A percentile compares a stretch with the other conserved stretches of the same genome.
These are phyloP conservation scores for Monopterus albus DNA, from an alignment of 2,113 vertebrate genomes.

Conservation along the genomic window DNA sequence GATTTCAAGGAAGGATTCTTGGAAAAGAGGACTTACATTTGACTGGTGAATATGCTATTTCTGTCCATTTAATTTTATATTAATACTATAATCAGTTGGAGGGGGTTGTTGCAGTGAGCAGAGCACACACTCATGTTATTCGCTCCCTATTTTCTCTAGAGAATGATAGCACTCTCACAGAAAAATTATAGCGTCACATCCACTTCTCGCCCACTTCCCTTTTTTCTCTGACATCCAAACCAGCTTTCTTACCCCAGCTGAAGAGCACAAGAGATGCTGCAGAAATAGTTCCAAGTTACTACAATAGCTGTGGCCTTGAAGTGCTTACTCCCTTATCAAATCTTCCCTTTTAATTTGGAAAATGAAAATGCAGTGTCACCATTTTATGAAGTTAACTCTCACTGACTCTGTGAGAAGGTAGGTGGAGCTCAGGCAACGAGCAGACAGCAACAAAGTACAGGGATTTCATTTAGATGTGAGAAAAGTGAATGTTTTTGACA, in stretches of 20 bases:
- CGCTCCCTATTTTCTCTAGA: background rate
- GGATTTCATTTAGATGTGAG: background rate
- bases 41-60: background rate
- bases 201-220: background rate
- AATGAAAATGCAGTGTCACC: no score
- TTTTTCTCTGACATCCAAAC: background rate
- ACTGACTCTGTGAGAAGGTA: conserved; percentile 2
- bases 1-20: background rate
- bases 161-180: background rate
- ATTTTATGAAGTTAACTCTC: no score
- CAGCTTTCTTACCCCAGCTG: background rate
- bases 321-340: background rate
- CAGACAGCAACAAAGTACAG: background rate
- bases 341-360: conserved; percentile 30
- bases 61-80: background rate
- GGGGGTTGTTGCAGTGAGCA: background rate
- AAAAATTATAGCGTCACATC: conserved; percentile 11
- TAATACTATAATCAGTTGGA: background rate
- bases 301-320: background rate
- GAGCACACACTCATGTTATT: background rate
- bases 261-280: background rate
- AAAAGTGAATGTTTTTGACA: conserved; percentile 5
- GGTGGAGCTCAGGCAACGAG: background rate
- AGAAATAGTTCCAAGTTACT: background rate
- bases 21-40: background rate